Base-by-base conservation (phyloP, 1,140 invertebrate species). In the Stegodyphus dumicola region DNA sequence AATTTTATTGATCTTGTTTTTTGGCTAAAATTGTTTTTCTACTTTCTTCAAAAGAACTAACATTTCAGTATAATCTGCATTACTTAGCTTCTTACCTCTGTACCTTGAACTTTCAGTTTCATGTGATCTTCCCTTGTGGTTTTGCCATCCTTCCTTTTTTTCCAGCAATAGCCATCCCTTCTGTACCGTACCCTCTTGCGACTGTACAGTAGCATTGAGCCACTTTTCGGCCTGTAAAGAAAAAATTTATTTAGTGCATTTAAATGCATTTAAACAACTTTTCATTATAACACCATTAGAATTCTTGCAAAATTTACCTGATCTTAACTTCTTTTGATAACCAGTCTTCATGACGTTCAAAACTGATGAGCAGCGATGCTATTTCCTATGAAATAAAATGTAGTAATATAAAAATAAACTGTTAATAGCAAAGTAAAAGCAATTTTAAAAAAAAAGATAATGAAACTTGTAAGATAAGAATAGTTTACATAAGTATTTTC, bases 41-140 rank as follows among this genome's bases (percentile, higher is more conserved):
- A 33, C 33, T 33, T 33, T 33, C 33, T 33, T 33, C 33, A 33
- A 33, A 33, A 33, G 33, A 33, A 33, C 33, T 33, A 33, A 33
- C 33, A 33, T 33, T 33, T 33, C 33, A 33, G 3, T 33, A 33
- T 33, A 1, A 33, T 33, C 3, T 33, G 33, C 33, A 33, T 33
- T 33, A 33, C 33, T 33, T 33, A 33, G 33, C 56, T 33, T 48
- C 92, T 93, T 89, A 97, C 96, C 94, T 98, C 96, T 83, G 95
- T 95, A 88, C 96, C 96, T 92, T 97, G 96, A 87, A 99, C 97
- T 93, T 99, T 99, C 64, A 99, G 93, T 91, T 99, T 99, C 98
- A 99, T 99, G 91, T 99, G 98, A 93, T 99, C 98, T 91, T 99
- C 98, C 88, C 98, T 92, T 51, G 97, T 99, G 71, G 97, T 98